A percentile compares a stretch with the other conserved stretches of the same genome.
Evolutionary conservation across 92 coral and sea anemone species (phyloP).

Genomic region (Porites evermanni): DNA sequence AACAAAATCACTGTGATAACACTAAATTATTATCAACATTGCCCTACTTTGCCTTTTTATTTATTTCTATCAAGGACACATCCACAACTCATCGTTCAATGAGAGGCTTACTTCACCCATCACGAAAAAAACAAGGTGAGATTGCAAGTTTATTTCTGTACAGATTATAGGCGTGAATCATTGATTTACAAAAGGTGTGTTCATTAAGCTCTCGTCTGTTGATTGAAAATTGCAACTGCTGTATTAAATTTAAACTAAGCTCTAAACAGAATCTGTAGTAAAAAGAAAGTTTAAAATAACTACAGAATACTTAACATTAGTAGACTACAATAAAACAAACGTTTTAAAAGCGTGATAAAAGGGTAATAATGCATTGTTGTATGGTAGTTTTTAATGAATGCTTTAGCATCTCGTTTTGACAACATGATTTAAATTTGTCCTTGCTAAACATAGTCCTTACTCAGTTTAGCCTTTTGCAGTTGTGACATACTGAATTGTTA

Average conservation of each 20-base stretch:
- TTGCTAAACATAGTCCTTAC: too few species aligned
- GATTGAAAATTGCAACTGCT: neutral
- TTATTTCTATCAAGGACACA: constrained; percentile 53
- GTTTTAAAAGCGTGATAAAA: too few species aligned
- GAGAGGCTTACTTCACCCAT: constrained; percentile 83
- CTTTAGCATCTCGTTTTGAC: too few species aligned
- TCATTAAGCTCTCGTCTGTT: neutral
- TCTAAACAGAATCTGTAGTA: neutral
- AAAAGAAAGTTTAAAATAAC: neutral
- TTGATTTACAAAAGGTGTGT: neutral
- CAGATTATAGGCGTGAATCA: neutral
- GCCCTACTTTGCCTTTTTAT: neutral
- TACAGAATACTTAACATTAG: too few species aligned
- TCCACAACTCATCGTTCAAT: constrained; percentile 81
- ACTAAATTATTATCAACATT: neutral
- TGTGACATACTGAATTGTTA: too few species aligned
- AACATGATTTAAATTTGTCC: too few species aligned
- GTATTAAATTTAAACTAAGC: too few species aligned
- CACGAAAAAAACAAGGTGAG: constrained; percentile 86
- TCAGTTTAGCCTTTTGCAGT: too few species aligned
- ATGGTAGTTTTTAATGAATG: too few species aligned
- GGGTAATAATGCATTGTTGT: too few species aligned
- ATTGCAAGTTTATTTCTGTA: too few species aligned
- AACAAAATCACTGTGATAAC: neutral
- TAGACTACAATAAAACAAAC: too few species aligned